Evolutionary conservation across 2,113 vertebrate genomes (phyloP).

Genomic region (Camarhynchus parvulus): DNA sequence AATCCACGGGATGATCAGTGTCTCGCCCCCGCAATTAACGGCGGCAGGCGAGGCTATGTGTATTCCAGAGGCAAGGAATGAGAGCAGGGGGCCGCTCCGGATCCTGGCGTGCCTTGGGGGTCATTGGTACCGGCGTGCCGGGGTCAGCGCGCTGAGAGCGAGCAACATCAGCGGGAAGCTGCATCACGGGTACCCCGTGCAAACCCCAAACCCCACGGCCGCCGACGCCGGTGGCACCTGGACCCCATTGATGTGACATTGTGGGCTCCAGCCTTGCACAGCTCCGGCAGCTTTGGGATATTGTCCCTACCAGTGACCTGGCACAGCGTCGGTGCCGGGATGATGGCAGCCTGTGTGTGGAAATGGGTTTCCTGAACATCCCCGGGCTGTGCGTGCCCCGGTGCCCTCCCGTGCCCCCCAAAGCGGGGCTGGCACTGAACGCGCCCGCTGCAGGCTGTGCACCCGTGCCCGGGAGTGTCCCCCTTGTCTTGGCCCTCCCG

Average conservation of each 20-base stretch:
- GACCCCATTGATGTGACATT: rapidly evolving
- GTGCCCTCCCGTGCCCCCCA: too few species aligned
- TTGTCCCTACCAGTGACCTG: background rate
- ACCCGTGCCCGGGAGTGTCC: rapidly evolving
- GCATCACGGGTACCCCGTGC: too few species aligned
- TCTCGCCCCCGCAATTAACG: background rate
- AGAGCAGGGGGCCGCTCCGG: rapidly evolving
- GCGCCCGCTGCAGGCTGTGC: background rate
- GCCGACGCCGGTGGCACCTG: background rate
- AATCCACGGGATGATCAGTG: too few species aligned
- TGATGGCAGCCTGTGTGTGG: rapidly evolving
- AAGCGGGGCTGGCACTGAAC: rapidly evolving
- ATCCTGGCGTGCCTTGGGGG: rapidly evolving
- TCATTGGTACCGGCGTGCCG: rapidly evolving
- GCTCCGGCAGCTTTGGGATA: background rate
- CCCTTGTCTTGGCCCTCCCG: rapidly evolving
- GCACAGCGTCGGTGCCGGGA: rapidly evolving
- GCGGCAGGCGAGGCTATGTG: background rate
- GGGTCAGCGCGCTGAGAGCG: rapidly evolving
- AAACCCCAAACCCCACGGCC: rapidly evolving
- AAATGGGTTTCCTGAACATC: background rate
- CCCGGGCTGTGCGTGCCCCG: rapidly evolving
- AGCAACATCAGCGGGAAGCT: rapidly evolving
- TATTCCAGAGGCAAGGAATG: rapidly evolving
- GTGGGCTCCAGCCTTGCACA: background rate